Conservation (phyloP, 2,113 vertebrate genomes). For the Galemys pyrenaicus region DNA sequence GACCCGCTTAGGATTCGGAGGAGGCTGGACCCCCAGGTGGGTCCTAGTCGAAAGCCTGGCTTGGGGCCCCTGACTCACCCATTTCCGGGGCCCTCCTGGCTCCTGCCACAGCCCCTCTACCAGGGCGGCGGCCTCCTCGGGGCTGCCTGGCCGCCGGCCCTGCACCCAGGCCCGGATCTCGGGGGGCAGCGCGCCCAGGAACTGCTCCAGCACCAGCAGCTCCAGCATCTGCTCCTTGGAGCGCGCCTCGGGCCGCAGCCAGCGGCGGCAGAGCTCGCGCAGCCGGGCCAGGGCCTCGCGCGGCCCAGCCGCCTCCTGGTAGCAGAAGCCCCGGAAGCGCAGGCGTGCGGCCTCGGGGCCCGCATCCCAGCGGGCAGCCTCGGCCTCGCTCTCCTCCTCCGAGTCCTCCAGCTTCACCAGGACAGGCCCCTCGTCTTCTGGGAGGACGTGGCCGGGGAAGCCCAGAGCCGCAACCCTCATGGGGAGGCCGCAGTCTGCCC, state of each 20-base stretch:
- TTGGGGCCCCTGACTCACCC: conserved; percentile 38
- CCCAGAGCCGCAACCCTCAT: conserved; percentile 38
- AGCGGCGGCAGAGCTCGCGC: conserved; percentile 69
- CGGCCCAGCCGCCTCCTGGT: conserved; percentile 58
- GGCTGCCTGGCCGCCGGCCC: conserved; percentile 61
- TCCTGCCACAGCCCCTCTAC: conserved; percentile 58
- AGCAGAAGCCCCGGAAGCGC: conserved; percentile 73
- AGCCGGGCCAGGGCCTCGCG: conserved; percentile 70
- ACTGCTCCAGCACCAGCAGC: conserved; percentile 79
- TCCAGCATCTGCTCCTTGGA: conserved; percentile 81
- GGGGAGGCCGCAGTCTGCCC: neutral
- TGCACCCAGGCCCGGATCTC: conserved; percentile 56
- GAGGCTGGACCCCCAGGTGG: neutral
- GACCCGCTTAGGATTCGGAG: neutral
- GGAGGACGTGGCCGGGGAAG: neutral
- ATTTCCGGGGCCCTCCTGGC: conserved; percentile 62
- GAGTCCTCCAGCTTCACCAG: conserved; percentile 67
- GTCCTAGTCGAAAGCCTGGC: neutral
- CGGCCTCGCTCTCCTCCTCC: conserved; percentile 15
- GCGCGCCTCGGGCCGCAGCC: conserved; percentile 72
- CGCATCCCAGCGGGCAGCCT: conserved; percentile 6
- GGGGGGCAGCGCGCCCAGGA: conserved; percentile 69
- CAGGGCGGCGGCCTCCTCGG: conserved; percentile 73
- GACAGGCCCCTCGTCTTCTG: neutral
- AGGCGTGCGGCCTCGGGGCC: conserved; percentile 62